Evolutionary conservation across 2,797 vertebrate species (phyloP), one percentile per base, ranked within the genome.

Genomic region (Molossus molossus): DNA sequence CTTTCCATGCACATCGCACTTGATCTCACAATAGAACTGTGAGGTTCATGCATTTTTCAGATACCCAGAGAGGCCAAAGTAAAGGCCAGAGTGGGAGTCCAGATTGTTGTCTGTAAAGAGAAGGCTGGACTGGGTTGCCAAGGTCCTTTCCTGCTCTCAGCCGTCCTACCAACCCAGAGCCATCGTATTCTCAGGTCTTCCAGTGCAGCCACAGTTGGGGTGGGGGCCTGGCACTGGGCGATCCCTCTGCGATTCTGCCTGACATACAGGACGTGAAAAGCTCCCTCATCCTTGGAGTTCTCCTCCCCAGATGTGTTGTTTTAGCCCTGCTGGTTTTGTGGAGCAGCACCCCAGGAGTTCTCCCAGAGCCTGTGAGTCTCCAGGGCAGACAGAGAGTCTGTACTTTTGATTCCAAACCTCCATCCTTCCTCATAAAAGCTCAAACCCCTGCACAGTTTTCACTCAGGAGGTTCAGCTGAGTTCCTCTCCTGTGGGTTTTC

Each of bases 21-120:
- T 53, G 64, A 73, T 64, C 20, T 87, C 81, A 82, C 62, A 58
- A 18, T 23, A 75, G 62, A 53, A 9, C 48, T 94, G 27, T 12
- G 45, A 69, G 21, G 83, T 45, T 69, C 73, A 29, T 57, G 64
- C 6, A 76, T 58, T 92, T 92, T 72, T 77, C 81, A 77, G 87
- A 62, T 48, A 69, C 83, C 48, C 53, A 50, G 79, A 82, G 62
- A 90, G 82, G 57, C 83, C 67, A 57, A 64, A 29, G 23, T 13
- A 64, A 93, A 45, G 62, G 58, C 40, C 64, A n/a, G 50, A 86
- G 55, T 20, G 11, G 27, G 60, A 57, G 6, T 13, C 18, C 27
- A 8, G 53, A 70, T 12, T 70, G 72, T 27, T 70, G 65, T 69
- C 37, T 55, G 37, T 21, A 45, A 33, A 86, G 27, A 72, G 65